Evolutionary conservation across 2,888 invertebrate genomes (phyloP).

Genomic region (Spisula solida): DNA sequence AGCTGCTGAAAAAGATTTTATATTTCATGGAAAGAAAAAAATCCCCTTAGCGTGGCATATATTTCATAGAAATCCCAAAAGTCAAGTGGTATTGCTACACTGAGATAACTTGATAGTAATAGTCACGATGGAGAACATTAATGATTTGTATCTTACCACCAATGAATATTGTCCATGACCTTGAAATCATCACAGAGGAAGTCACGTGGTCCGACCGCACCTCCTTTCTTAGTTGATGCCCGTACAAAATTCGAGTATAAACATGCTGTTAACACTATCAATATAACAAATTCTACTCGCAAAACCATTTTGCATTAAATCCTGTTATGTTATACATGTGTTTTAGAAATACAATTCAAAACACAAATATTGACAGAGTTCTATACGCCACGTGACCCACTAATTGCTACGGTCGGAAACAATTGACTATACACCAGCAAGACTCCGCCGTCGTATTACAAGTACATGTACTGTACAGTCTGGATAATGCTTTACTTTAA

Average conservation of each 20-base stretch:
- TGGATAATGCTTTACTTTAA: background rate
- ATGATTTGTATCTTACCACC: conserved; percentile 37
- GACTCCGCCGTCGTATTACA: background rate
- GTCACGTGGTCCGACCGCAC: conserved; percentile 23
- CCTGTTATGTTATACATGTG: background rate
- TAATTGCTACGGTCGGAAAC: background rate
- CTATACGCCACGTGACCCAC: background rate
- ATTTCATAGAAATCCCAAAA: no score
- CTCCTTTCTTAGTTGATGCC: conserved; percentile 34
- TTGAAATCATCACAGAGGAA: conserved; percentile 54
- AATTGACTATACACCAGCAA: background rate
- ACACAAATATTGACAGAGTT: background rate
- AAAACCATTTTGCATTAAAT: background rate
- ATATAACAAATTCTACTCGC: background rate
- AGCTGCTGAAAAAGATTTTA: no score
- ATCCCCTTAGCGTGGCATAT: no score
- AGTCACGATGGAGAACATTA: background rate
- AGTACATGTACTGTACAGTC: background rate
- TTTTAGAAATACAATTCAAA: no score
- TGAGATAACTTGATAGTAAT: no score
- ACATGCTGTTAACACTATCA: background rate
- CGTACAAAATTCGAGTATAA: background rate
- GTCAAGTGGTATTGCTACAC: no score
- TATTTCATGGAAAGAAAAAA: no score
- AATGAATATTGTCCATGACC: conserved; percentile 36